These are phyloP conservation scores for Cuniculus paca DNA, from an alignment of 2,797 vertebrate species.

Conservation along the genomic window DNA sequence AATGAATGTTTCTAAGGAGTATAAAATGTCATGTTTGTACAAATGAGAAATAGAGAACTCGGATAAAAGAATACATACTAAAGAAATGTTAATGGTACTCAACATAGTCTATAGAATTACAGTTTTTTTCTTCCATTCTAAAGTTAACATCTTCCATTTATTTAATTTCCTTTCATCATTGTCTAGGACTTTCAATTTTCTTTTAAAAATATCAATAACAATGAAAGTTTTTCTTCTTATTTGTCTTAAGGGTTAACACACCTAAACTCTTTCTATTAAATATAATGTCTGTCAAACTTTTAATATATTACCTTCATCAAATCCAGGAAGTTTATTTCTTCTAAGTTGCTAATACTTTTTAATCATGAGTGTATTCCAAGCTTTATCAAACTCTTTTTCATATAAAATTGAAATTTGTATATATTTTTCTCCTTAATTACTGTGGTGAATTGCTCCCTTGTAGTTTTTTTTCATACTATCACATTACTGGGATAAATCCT, in stretches of 20 bases:
- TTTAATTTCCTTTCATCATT: slow-evolving; percentile 1
- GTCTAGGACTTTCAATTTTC: not conserved
- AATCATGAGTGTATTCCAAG: not conserved
- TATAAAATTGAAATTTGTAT: not conserved
- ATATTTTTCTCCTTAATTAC: not conserved
- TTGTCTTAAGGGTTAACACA: not conserved
- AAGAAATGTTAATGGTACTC: not conserved
- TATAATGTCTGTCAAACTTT: not conserved
- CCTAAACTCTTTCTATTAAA: not conserved
- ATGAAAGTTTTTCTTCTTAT: not conserved
- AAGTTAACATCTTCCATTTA: not conserved
- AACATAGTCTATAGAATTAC: not conserved
- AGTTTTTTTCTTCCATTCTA: not conserved
- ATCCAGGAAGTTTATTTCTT: not conserved
- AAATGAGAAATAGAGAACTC: not conserved
- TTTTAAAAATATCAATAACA: slow-evolving; percentile 8
- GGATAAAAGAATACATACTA: not conserved
- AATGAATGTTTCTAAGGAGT: not conserved
- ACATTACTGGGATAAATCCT: not conserved
- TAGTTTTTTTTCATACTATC: not conserved
- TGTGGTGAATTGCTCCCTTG: not conserved
- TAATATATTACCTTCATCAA: not conserved
- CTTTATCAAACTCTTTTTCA: not conserved
- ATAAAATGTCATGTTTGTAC: not conserved
- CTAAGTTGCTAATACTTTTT: not conserved